A percentile compares a stretch with the other conserved stretches of the same genome.
These are phyloP conservation scores for Hippoglossus hippoglossus DNA, from an alignment of 2,797 vertebrate species.

Conservation along the genomic window DNA sequence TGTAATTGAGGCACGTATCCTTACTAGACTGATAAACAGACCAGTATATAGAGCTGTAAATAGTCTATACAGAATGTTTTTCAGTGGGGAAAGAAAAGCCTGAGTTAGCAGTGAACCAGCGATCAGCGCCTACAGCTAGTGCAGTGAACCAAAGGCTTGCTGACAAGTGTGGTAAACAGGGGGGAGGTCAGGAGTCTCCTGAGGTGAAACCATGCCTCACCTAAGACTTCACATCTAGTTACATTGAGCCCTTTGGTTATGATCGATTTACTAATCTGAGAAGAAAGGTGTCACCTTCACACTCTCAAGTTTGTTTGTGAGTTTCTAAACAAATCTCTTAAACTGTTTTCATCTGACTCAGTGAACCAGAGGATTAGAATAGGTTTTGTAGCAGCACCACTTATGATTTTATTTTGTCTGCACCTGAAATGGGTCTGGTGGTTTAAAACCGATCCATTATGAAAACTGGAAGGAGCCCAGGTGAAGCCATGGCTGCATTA, in stretches of 20 bases:
- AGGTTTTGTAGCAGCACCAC: neutral
- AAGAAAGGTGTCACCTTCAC: neutral
- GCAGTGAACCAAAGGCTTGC: conserved; percentile 13
- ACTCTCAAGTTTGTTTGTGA: neutral
- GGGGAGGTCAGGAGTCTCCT: conserved; percentile 7
- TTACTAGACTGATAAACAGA: too few species aligned
- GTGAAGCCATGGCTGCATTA: neutral
- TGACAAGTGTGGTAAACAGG: conserved; percentile 36
- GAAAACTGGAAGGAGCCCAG: neutral
- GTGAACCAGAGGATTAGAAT: neutral
- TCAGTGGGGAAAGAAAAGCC: neutral
- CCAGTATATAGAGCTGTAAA: neutral
- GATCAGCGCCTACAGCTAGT: conserved; percentile 26
- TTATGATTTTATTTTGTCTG: neutral
- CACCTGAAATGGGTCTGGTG: neutral
- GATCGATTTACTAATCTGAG: neutral
- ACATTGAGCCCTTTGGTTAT: neutral
- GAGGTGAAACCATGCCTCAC: conserved; percentile 12
- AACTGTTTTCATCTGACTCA: neutral
- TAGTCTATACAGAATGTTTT: neutral
- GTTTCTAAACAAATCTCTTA: neutral
- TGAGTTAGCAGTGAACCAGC: conserved; percentile 30
- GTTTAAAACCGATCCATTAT: neutral
- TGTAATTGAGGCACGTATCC: neutral
- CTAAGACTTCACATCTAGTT: neutral